Evolutionary conservation across 1,140 invertebrate species (phyloP).

Genomic region (Caenorhabditis inopinata): DNA sequence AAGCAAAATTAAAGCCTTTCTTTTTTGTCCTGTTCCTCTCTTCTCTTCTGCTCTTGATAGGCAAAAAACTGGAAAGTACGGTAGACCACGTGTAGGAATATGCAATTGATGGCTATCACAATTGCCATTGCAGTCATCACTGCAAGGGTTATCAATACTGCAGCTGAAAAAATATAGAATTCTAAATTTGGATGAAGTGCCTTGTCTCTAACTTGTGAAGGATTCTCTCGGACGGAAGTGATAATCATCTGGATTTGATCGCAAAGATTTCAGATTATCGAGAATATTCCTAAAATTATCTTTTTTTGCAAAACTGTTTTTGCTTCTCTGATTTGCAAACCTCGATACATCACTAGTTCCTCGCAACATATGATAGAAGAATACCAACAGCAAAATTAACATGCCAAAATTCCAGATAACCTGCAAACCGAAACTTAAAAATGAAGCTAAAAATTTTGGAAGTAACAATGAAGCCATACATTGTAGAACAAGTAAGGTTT

Average conservation of each 20-base stretch:
- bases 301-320: neutral
- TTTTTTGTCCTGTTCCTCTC: conserved; percentile 23
- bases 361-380: conserved; percentile 3
- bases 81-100: conserved; percentile 24
- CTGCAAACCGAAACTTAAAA: conserved; percentile 6
- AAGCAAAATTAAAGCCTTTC: neutral
- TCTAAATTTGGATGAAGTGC: neutral
- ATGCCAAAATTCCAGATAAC: conserved; percentile 12
- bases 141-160: neutral
- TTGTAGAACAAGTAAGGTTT: conserved; percentile 31
- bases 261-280: neutral
- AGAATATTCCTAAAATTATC: conserved; percentile 9
- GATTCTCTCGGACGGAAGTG: conserved; percentile 6
- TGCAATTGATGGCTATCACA: conserved; percentile 12
- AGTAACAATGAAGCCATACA: too few species aligned
- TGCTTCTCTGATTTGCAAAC: neutral
- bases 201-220: neutral
- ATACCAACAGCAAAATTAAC: conserved; percentile 1
- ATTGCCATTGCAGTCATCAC: neutral
- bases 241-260: neutral
- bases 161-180: neutral
- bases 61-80: conserved; percentile 28
- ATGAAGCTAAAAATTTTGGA: neutral
- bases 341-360: conserved; percentile 17
- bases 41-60: neutral